Percentiles rank a stretch among this genome's conserved stretches.
phyloP scores from a whole-genome alignment of 2,888 invertebrate genomes.

The Bellardia bayeri region DNA sequence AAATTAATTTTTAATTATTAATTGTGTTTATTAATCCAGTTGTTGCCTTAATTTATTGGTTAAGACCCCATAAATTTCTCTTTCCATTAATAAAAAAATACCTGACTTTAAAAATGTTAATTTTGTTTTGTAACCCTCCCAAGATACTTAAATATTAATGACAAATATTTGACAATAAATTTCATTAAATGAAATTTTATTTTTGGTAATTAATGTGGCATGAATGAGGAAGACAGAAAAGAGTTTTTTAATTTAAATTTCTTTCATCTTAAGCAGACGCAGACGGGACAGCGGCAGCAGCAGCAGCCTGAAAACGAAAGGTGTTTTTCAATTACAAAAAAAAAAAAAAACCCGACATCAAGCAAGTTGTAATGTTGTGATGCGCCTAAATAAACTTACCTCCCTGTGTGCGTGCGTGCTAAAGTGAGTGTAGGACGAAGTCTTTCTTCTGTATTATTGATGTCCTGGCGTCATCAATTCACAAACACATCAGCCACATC shows the following conservation, averaged over 20 bases:
- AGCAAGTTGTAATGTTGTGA: not conserved
- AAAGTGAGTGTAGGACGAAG: conserved; percentile 13
- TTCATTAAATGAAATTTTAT: conserved; percentile 30
- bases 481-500: conserved; percentile 16
- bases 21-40: conserved; percentile 44
- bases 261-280: conserved; percentile 19
- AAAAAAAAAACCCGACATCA: not conserved
- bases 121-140: not conserved
- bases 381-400: conserved; percentile 41
- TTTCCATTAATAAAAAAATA: conserved; percentile 22
- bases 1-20: conserved; percentile 35
- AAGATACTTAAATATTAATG: conserved; percentile 36
- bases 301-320: conserved; percentile 46
- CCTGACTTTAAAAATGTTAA: conserved; percentile 8
- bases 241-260: conserved; percentile 45
- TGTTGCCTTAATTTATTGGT: conserved; percentile 47
- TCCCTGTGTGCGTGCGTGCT: conserved; percentile 3
- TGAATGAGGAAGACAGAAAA: not conserved
- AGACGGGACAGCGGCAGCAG: conserved; percentile 15
- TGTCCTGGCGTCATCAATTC: conserved; percentile 49
- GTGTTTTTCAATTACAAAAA: conserved; percentile 42
- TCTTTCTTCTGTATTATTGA: conserved; percentile 29
- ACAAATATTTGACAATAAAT: conserved; percentile 65
- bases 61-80: conserved; percentile 52
- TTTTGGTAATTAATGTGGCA: conserved; percentile 42